phyloP scores from a whole-genome alignment of 2,113 vertebrate species.

The Eretmodus cyanostictus region DNA sequence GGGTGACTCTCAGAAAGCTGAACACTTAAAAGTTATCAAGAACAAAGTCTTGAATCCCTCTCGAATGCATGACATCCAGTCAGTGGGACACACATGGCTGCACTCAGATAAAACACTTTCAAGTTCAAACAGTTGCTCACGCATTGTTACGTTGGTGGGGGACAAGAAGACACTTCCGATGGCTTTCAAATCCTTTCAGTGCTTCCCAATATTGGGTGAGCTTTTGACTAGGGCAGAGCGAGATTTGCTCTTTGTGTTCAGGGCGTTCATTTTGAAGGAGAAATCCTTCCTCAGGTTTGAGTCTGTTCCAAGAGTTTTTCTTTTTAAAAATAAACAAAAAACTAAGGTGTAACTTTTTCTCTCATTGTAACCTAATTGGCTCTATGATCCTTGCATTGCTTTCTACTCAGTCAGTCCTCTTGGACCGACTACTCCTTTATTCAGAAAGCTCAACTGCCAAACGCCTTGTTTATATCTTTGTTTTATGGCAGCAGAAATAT shows the following conservation, averaged over 20 bases:
- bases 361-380: neutral
- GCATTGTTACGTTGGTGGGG: conserved; percentile 47
- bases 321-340: neutral
- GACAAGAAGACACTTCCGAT: conserved; percentile 60
- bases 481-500: neutral
- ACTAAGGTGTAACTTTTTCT: neutral
- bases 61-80: conserved; percentile 48
- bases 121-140: conserved; percentile 56
- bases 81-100: conserved; percentile 55
- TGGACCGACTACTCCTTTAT: neutral
- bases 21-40: conserved; percentile 44
- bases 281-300: neutral
- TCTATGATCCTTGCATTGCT: neutral
- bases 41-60: conserved; percentile 39
- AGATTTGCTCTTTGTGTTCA: conserved; percentile 27
- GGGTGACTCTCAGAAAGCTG: conserved; percentile 44
- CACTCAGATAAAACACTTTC: conserved; percentile 53
- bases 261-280: neutral
- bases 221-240: conserved; percentile 12
- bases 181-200: conserved; percentile 52
- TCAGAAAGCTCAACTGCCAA: neutral
- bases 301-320: neutral
- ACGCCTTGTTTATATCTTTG: neutral
- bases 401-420: neutral
- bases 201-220: conserved; percentile 34